Percentiles rank a stretch among this genome's conserved stretches.
Evolutionary conservation across 2,888 invertebrate species (phyloP).

Genomic region (Stenoptilia bipunctidactyla): DNA sequence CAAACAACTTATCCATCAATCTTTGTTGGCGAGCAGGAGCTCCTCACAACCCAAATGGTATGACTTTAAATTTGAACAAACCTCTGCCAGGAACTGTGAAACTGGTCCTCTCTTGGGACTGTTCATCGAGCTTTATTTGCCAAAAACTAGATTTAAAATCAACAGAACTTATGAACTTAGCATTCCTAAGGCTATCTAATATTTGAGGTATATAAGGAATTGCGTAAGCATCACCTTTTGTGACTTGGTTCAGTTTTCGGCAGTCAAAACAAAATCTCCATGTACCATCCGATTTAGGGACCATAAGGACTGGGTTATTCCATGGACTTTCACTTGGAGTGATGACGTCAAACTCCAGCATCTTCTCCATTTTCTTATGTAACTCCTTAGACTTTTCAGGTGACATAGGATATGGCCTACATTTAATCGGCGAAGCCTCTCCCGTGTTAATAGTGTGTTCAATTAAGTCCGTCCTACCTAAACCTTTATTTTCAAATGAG

Average conservation of each 20-base stretch:
- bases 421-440: too few relatives aligned
- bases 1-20: conserved; percentile 7
- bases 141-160: background rate
- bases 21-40: conserved; percentile 8
- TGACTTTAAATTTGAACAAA: conserved; percentile 10
- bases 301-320: conserved; percentile 2
- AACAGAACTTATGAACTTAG: background rate
- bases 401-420: too few relatives aligned
- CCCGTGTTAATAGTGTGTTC: too few relatives aligned
- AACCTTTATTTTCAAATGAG: too few relatives aligned
- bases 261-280: conserved; percentile 4
- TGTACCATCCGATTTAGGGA: conserved; percentile 1
- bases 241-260: conserved; percentile 3
- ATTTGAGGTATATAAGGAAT: background rate
- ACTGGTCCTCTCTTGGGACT: background rate
- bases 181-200: background rate
- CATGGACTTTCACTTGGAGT: conserved; percentile 5
- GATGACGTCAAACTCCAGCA: conserved; percentile 1
- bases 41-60: conserved; percentile 11
- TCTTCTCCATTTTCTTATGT: conserved; percentile 4
- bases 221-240: background rate
- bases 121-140: background rate
- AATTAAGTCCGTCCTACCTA: too few relatives aligned
- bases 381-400: too few relatives aligned
- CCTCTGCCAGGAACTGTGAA: conserved; percentile 10